phyloP scores from a whole-genome alignment of 2,888 invertebrate species.

The Diplazon laetatorius region DNA sequence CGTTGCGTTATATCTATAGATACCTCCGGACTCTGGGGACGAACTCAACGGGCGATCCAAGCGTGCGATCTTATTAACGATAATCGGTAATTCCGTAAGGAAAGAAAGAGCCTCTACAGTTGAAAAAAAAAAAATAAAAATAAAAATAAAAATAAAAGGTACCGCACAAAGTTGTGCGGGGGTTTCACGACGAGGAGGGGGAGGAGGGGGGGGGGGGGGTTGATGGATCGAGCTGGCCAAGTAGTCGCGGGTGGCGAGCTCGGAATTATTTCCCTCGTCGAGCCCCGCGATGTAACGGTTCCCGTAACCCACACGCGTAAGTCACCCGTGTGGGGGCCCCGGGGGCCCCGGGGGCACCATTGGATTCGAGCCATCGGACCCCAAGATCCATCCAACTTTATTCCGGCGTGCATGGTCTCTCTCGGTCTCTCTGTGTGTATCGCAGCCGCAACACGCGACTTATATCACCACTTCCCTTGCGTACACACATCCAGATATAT shows the following conservation, averaged over 20 bases:
- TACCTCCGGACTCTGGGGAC: slow-evolving; percentile 25
- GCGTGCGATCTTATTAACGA: slow-evolving; percentile 62
- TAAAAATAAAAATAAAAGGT: background rate
- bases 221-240: slow-evolving; percentile 60
- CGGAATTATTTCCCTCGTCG: slow-evolving; percentile 53
- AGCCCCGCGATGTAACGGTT: slow-evolving; percentile 62
- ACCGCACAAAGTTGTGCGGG: background rate
- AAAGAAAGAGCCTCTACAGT: background rate
- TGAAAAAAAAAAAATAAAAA: background rate
- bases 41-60: slow-evolving; percentile 30
- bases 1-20: slow-evolving; percentile 1
- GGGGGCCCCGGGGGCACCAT: no score
- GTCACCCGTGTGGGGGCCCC: no score
- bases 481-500: background rate
- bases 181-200: no score
- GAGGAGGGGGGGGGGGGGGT: slow-evolving; percentile 29
- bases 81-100: slow-evolving; percentile 53
- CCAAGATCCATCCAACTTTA: slow-evolving; percentile 47
- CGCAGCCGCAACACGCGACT: slow-evolving; percentile 49
- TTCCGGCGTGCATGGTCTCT: slow-evolving; percentile 8
- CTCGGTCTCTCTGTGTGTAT: no score
- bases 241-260: slow-evolving; percentile 62
- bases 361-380: slow-evolving; percentile 44
- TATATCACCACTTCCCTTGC: slow-evolving; percentile 12
- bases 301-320: slow-evolving; percentile 63